Base-by-base conservation (phyloP, 2,888 invertebrate species). In the Ennomos fuscantarius region DNA sequence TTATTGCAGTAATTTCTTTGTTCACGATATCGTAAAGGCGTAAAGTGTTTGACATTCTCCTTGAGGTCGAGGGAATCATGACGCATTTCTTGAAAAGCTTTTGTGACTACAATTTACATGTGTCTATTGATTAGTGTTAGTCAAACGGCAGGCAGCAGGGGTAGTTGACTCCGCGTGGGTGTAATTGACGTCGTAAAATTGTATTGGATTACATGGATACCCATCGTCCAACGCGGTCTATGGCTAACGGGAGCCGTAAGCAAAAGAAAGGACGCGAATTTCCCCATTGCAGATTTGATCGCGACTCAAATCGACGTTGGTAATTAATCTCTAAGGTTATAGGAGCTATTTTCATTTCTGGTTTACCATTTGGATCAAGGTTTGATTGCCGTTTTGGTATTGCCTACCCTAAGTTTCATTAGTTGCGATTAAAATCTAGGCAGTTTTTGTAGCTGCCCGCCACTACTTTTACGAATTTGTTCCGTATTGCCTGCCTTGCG, bases 151-250 rank as follows among this genome's bases (percentile, higher is more conserved):
- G 57, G 58, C 55, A 64, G 73, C 55, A 65, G 73, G 78, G 84
- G 80, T 84, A 71, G 78, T 74, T 82, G 84, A 84, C 84, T 79
- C 63, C 48, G 48, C 57, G 61, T 62, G 52, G 54, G 55, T 52
- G 51, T 69, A 71, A 74, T 72, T 71, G 61, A 58, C 59, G 37
- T 63, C 52, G 63, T 75, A 6, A 24, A 75, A 76, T 73, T 68
- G 66, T 65, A 63, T 57, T 65, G 65, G 65, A 73, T 81, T 80
- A 70, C 78, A 77, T 78, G 75, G 78, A 78, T 81, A 76, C 56
- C 59, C 60, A 78, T 78, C 74, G 61, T 46, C 55, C 8, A 24
- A 5, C 32, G 10, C 1, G 62, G 61, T 6, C 62, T 63, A 49
- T 51, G 54, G 61, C 48, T 48, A 56, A 44, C 48, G 53, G 58